Base-by-base conservation (phyloP, 2,888 invertebrate genomes). In the Coenonympha glycerion region DNA sequence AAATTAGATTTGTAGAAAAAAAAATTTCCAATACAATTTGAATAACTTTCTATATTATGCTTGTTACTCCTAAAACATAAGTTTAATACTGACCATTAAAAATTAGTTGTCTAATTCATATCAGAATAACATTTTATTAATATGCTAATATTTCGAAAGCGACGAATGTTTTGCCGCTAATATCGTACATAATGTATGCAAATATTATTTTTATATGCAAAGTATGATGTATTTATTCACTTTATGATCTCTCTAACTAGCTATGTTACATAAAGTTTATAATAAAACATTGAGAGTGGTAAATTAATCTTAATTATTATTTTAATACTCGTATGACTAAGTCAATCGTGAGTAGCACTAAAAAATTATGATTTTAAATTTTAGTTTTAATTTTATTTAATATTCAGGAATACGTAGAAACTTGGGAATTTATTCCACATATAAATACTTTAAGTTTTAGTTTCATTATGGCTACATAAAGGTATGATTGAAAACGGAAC, bases 71-170 rank as follows among this genome's bases (percentile, higher is more conserved):
- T n/a, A n/a, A n/a, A n/a, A n/a, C n/a, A n/a, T n/a, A n/a, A n/a
- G n/a, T n/a, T n/a, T n/a, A n/a, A 6, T 15, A 15, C 33, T 33
- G 8, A 2, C 15, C 9, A 33, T 15, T 13, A 15, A 16, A 33
- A n/a, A 28, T 33, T 33, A 31, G 4, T 13, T 31, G 31, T 33
- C 33, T n/a, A 18, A 34, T 34, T 34, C 9, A 34, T n/a, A n/a
- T 1, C 5, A 21, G 19, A 37, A 37, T 37, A 21, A 37, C 13
- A 22, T 18, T 16, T 16, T 34, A 34, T 13, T 37, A 21, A 6
- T 37, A 37, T 36, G 13, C 19, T 21, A 36, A 37, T 22, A 37
- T 21, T 37, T 37, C 21, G 22, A 37, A 37, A 37, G 36, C 36
- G 13, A 11, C 1, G 30, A 18, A 11, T n/a, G 13, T 21, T 37